Evolutionary conservation across 2,888 invertebrate genomes (phyloP).

Genomic region (Synergus japonicus): DNA sequence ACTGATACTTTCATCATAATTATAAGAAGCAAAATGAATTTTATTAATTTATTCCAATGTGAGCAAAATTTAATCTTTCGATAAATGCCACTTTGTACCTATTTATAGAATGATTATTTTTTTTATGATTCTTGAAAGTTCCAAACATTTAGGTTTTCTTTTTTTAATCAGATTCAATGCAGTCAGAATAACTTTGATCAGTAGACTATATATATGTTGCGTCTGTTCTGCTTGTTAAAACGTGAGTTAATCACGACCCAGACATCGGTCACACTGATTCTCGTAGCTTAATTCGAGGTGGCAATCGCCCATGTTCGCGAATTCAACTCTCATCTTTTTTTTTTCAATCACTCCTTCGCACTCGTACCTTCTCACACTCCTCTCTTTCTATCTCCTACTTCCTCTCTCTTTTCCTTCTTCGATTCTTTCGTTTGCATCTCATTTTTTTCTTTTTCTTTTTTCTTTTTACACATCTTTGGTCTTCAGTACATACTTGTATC

Average conservation of each 20-base stretch:
- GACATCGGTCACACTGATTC: constrained; percentile 74
- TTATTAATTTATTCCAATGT: background rate
- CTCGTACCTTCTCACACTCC: constrained; percentile 48
- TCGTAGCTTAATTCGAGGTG: constrained; percentile 70
- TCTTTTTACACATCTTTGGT: constrained; percentile 47
- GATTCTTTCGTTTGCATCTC: constrained; percentile 55
- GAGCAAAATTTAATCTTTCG: background rate
- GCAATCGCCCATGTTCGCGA: constrained; percentile 38
- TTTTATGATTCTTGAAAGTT: constrained; percentile 20
- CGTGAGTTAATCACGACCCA: constrained; percentile 74
- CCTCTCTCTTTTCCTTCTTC: constrained; percentile 50
- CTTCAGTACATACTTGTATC: constrained; percentile 67
- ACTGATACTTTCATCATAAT: background rate
- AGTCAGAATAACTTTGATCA: background rate
- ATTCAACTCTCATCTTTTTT: constrained; percentile 41
- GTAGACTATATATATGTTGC: background rate
- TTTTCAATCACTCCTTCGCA: constrained; percentile 39
- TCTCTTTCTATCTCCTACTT: constrained; percentile 5
- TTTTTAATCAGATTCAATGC: background rate
- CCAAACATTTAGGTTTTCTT: background rate
- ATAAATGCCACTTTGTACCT: background rate
- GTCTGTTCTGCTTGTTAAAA: constrained; percentile 71
- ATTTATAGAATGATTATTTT: background rate
- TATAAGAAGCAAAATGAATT: background rate
- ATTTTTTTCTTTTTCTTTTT: constrained; percentile 53